These are phyloP conservation scores for Eulemur rubriventer DNA, from an alignment of 2,797 vertebrate species.

Conservation along the genomic window DNA sequence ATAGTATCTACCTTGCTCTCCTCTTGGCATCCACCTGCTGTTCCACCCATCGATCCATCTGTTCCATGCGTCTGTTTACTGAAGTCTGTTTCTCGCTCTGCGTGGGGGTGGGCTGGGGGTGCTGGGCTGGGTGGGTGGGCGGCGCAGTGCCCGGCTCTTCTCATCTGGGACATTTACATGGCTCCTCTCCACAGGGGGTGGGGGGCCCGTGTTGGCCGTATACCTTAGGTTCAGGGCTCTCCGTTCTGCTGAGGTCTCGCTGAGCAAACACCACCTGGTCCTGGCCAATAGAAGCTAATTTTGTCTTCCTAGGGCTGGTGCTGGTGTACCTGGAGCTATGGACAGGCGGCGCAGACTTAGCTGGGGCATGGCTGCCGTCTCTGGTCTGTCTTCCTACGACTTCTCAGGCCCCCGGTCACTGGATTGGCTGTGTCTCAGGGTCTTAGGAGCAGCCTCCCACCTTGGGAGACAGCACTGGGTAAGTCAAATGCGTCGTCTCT, in stretches of 20 bases:
- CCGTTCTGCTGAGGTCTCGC: not conserved
- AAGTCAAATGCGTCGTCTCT: not conserved
- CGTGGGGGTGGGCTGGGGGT: accelerated
- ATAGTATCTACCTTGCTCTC: accelerated
- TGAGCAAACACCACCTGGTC: not conserved
- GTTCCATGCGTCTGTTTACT: not conserved
- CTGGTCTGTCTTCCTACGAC: not conserved
- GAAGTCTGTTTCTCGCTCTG: no score
- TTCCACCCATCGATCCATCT: not conserved
- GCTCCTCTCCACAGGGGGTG: not conserved
- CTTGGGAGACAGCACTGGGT: not conserved
- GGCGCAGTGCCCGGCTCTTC: accelerated
- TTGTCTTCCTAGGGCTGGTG: not conserved
- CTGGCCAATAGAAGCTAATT: not conserved
- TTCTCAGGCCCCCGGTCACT: no score
- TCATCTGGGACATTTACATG: accelerated
- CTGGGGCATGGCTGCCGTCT: accelerated
- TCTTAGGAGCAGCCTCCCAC: not conserved
- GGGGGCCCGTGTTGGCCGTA: accelerated
- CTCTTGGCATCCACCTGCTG: not conserved
- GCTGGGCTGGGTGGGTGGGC: not conserved
- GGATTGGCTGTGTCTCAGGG: not conserved
- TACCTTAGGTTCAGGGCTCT: accelerated
- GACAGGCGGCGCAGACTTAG: accelerated
- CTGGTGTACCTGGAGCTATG: accelerated